Base-by-base conservation (phyloP, 2,797 vertebrate genomes). In the Cuculus canorus region DNA sequence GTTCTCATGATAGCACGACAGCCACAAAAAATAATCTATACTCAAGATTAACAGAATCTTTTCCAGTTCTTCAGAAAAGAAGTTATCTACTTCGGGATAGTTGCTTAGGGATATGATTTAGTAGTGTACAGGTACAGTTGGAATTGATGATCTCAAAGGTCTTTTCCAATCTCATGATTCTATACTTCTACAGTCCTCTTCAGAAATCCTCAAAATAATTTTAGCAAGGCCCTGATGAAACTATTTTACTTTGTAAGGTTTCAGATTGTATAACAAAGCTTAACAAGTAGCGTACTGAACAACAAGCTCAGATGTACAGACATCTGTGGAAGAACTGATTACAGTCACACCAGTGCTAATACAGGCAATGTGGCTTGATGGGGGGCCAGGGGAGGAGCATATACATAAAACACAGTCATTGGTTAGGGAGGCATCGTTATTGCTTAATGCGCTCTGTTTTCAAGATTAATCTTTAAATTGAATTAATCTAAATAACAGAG, bases 401-500 rank as follows among this genome's bases (percentile, higher is more conserved):
- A 73, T 91, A 86, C 73, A 91, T 86, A 57, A 86, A 93, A 94
- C 85, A 76, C 52, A 84, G 64, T 52, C 65, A 86, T 35, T 91
- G 81, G 87, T 87, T 95, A 92, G 59, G 94, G 80, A 86, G 39
- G 82, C 72, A 84, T 35, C 61, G 82, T 90, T 77, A 95, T 77
- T 91, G 94, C 95, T 96, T 94, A 94, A 96, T 71, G 88, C 96
- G 96, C 81, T 82, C 85, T 71, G 82, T 87, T 97, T 97, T 96
- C 72, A 86, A 84, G 89, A 85, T 92, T 76, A 94, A 93, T 95
- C 95, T 97, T 95, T 95, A 96, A 96, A 93, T 70, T 94, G 84
- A 96, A 87, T 91, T 33, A 92, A 92, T 96, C 95, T 92, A 97
- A 97, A 96, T 94, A 97, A 96, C 80, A 95, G 86, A 97, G 86